These are phyloP conservation scores for Cuculus canorus DNA, from an alignment of 2,797 vertebrate species.

Conservation along the genomic window DNA sequence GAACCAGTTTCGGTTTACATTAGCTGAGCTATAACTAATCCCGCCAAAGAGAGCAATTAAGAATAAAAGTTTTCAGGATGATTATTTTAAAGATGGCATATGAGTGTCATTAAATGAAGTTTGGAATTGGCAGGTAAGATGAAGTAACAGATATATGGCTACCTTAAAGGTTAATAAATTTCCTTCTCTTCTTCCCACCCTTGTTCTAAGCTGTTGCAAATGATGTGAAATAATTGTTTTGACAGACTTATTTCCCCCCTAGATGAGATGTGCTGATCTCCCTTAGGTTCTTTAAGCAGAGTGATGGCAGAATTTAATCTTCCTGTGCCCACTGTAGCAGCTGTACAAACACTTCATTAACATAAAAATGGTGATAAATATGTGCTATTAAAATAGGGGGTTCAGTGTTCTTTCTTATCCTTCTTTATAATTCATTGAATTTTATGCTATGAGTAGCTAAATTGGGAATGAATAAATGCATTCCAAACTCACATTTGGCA, in stretches of 20 bases:
- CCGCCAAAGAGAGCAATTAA: background rate
- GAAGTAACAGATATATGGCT: background rate
- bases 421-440: slow-evolving; percentile 51
- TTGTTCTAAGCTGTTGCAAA: background rate
- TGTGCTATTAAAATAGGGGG: slow-evolving; percentile 41
- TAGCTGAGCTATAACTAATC: background rate
- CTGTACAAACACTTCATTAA: slow-evolving; percentile 72
- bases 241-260: slow-evolving; percentile 32
- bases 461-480: slow-evolving; percentile 59
- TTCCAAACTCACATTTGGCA: slow-evolving; percentile 54
- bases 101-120: background rate
- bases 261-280: slow-evolving; percentile 63
- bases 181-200: background rate
- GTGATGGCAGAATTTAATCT: slow-evolving; percentile 71
- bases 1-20: background rate
- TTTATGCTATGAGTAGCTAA: slow-evolving; percentile 62
- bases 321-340: slow-evolving; percentile 45
- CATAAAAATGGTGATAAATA: slow-evolving; percentile 58
- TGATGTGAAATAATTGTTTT: slow-evolving; percentile 50
- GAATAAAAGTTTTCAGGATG: background rate
- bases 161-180: slow-evolving; percentile 12
- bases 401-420: background rate
- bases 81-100: background rate
- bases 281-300: slow-evolving; percentile 55
- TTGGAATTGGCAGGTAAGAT: background rate